These are phyloP conservation scores for Escarpia spicata DNA, from an alignment of 2,888 invertebrate species.

Conservation along the genomic window DNA sequence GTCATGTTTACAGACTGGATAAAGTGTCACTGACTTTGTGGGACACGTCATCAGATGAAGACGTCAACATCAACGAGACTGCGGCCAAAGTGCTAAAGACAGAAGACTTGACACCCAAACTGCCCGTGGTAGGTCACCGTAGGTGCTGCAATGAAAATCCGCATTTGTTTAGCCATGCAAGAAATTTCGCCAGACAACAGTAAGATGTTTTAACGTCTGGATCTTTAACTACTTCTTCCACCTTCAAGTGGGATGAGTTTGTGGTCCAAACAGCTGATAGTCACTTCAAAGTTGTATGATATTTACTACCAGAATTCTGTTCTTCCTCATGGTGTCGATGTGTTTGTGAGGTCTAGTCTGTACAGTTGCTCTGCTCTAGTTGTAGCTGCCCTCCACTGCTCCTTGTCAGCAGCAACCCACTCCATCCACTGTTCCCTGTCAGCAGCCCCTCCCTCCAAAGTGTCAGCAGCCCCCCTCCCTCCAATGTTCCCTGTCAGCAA, in stretches of 20 bases:
- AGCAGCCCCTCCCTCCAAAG: too few relatives aligned
- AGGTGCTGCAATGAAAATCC: background rate
- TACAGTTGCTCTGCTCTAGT: too few relatives aligned
- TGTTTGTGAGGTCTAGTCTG: too few relatives aligned
- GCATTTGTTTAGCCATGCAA: too few relatives aligned
- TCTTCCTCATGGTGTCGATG: too few relatives aligned
- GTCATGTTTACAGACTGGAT: background rate
- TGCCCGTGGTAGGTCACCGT: background rate
- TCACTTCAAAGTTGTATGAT: background rate
- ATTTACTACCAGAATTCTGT: background rate
- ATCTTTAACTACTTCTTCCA: background rate
- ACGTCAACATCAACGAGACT: conserved; percentile 4
- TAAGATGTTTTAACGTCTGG: background rate
- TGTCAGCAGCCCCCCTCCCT: too few relatives aligned
- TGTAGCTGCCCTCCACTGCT: too few relatives aligned
- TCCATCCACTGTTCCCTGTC: too few relatives aligned
- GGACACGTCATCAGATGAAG: background rate
- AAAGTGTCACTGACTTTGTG: background rate
- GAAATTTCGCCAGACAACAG: background rate
- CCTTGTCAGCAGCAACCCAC: too few relatives aligned
- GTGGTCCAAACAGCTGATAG: background rate
- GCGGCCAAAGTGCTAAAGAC: background rate
- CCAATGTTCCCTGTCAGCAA: too few relatives aligned
- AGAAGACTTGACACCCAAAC: background rate
- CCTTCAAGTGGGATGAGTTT: background rate